Evolutionary conservation across 2,113 vertebrate genomes (phyloP).

Genomic region (Zapus hudsonius): DNA sequence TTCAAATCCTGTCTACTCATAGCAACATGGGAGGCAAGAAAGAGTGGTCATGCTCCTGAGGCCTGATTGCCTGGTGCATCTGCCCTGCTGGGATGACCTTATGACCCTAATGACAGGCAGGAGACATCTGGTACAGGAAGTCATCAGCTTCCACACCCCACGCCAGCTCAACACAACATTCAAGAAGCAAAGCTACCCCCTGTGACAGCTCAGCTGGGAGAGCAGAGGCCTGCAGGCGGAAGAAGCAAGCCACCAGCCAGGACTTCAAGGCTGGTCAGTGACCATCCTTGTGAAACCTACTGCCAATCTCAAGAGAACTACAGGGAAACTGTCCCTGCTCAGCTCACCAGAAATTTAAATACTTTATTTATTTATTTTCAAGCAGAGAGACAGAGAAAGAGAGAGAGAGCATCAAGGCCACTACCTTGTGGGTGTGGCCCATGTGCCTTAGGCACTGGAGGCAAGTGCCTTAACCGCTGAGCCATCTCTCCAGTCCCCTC

Average conservation of each 20-base stretch:
- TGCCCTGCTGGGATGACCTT: accelerated
- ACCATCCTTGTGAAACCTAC: accelerated
- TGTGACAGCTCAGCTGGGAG: no score
- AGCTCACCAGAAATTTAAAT: accelerated
- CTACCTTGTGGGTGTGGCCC: no score
- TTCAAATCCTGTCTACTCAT: accelerated
- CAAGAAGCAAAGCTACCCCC: accelerated
- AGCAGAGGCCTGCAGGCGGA: no score
- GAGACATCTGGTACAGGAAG: accelerated
- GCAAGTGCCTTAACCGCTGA: no score
- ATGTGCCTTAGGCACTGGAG: no score
- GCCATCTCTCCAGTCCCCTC: no score
- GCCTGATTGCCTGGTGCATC: background rate
- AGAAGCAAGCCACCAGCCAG: no score
- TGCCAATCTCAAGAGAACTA: accelerated
- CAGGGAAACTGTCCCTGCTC: no score
- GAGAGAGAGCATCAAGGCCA: no score
- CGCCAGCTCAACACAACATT: accelerated
- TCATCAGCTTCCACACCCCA: background rate
- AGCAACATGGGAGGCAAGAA: background rate
- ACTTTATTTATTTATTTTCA: no score
- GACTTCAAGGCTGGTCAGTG: accelerated
- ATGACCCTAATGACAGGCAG: accelerated
- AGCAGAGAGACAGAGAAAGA: no score
- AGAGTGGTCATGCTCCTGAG: accelerated